Evolutionary conservation across 2,888 invertebrate genomes (phyloP), one percentile per base, ranked within the genome.

Genomic region (Drosophila nr. perissopoda): DNA sequence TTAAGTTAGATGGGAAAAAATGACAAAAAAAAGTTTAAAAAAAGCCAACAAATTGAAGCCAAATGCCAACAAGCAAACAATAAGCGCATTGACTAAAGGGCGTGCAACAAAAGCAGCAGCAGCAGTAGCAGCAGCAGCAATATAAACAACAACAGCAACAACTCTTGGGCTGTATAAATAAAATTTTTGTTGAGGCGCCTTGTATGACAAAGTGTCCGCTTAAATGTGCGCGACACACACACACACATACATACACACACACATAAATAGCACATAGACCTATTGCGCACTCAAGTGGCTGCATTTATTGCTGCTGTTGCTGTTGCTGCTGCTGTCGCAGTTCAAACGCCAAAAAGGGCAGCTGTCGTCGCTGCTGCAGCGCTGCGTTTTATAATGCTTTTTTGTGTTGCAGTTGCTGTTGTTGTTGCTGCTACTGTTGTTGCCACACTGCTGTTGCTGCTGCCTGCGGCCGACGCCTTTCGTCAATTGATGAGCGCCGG

Each of bases 191-290:
- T 83, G 81, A 81, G 81, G 85, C 83, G 85, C 79, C 85, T 84
- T 63, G 76, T 86, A 86, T 86, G 85, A 86, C 85, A 86, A 88
- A 86, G 88, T 88, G 88, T 83, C 79, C 73, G 83, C 71, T 79
- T 85, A 81, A 83, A 85, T 76, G 76, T 65, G 70, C 65, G 64
- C 77, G 77, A 76, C 77, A 72, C 53, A 72, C 46, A 74, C 46
- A 74, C 70, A 62, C 51, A 71, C 64, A 67, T 31, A 36, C 40
- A 46, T 4, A 54, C 18, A 51, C 36, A 69, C 62, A 59, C 61
- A 74, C 63, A 67, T 56, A 57, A 25, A 34, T 49, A 69, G 33
- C 16, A 21, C 64, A 59, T 57, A 66, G 46, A 59, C 60, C 68
- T 52, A 76, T 74, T 77, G 82, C 78, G 74, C 76, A 84, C 81